Evolutionary conservation across 2,797 vertebrate genomes (phyloP), one percentile per base, ranked within the genome.

Genomic region (Chaenodraco wilsoni): DNA sequence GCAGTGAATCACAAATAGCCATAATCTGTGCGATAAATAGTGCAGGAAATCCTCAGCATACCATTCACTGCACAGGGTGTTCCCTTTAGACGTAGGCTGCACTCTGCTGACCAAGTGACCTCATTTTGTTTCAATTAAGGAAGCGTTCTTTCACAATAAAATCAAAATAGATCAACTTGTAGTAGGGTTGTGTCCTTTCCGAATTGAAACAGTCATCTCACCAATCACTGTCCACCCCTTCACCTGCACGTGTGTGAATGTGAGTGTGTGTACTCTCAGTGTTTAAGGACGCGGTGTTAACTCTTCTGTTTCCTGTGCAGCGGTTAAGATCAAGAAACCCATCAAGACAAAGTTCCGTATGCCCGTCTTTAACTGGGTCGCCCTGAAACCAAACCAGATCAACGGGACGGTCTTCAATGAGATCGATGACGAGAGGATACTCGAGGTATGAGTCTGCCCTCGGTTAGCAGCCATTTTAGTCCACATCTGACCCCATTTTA

Each of bases 321-420:
- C 98, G 73, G 97, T 99, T 89, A 96, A 98, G 40, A 99, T 99
- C 87, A 99, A 99, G 94, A 98, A 99, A 68, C 98, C 98, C 58
- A 99, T 99, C 91, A 99, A 99, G 94, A 99, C 98, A 33, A 99
- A 99, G 85, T 99, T 99, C 93, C 95, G 97, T 0, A 76, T 99
- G 93, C 98, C 98, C 0, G 97, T 99, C 83, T 99, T 99, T 91
- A 99, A 99, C 91, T 99, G 98, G 98, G 97, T 98, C 0, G 98
- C 97, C 0, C 91, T 99, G 79, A 99, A 99, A 82, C 98, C 98
- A 82, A 99, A 97, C 89, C 98, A 99, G 94, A 99, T 99, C 93
- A 99, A 96, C 0, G 98, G 97, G 69, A 99, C 98, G 0, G 97
- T 99, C 78, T 99, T 99, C 90, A 98, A 97, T 0, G 98, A 99